Conservation (phyloP, 2,888 invertebrate species). For the Oligia fasciuncula region DNA sequence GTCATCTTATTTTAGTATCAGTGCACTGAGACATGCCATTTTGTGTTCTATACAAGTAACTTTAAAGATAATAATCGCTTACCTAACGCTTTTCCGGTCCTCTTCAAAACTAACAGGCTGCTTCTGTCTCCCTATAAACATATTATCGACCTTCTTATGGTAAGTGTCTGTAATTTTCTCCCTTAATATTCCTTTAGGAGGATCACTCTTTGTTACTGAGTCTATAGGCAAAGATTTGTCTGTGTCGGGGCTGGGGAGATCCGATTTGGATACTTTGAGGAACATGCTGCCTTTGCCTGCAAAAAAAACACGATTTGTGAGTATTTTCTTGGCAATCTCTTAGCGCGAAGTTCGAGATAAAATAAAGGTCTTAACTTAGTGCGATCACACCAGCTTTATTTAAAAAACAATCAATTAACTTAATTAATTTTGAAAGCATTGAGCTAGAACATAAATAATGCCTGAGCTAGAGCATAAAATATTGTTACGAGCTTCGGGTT, state of each 20-base stretch:
- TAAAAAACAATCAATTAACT: not conserved
- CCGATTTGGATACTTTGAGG: slow-evolving; percentile 80
- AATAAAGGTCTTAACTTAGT: not conserved
- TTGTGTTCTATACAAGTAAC: not conserved
- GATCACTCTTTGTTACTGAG: slow-evolving; percentile 85
- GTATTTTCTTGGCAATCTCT: not conserved
- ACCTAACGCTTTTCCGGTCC: slow-evolving; percentile 93
- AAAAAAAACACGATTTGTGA: slow-evolving; percentile 3
- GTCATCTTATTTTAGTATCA: not conserved
- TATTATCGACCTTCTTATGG: slow-evolving; percentile 77
- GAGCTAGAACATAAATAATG: not conserved
- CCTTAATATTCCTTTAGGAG: slow-evolving; percentile 91
- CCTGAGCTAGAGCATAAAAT: not conserved
- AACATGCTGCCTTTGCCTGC: slow-evolving; percentile 86
- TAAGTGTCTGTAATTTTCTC: slow-evolving; percentile 87
- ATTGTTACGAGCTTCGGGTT: too few species aligned
- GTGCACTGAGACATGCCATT: not conserved
- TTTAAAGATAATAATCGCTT: not conserved
- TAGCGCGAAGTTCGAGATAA: not conserved
- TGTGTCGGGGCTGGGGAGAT: slow-evolving; percentile 85
- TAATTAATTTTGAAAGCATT: not conserved
- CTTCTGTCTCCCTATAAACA: slow-evolving; percentile 74
- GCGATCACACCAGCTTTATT: not conserved
- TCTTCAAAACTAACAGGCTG: slow-evolving; percentile 91
- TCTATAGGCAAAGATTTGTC: slow-evolving; percentile 84